Base-by-base conservation (phyloP, 2,797 vertebrate species). In the Avahi laniger region DNA sequence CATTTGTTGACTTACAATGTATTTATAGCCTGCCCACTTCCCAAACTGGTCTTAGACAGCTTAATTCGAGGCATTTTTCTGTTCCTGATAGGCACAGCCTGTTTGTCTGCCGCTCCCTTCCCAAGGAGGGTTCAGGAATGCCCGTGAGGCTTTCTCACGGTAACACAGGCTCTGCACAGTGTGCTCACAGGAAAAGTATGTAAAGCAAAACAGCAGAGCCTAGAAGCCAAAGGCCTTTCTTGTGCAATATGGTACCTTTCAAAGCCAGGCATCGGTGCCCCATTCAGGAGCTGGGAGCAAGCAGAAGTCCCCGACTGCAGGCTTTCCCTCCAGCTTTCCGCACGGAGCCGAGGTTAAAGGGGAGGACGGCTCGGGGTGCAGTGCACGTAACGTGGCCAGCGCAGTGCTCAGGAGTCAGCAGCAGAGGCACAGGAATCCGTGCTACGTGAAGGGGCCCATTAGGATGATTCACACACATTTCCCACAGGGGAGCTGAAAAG, bases 181-280 rank as follows among this genome's bases (percentile, higher is more conserved):
- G 83, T 65, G 88, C 91, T 97, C 97, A 85, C 13, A 33, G 86
- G 95, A 93, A 93, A 96, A 92, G 94, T 75, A 91, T 94, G 83
- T 59, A 85, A 50, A 91, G 59, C 70, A 67, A 89, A 90, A 75
- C 48, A n/a, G 84, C 78, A 72, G 12, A 7, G 70, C 61, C 43
- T 38, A 57, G 75, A 72, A 86, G 88, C 86, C 75, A 80, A 91
- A 79, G 46, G 89, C 87, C 54, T 63, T 61, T 85, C 15, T 38
- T 12, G n/a, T 14, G 38, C 30, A 54, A 67, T 11, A 11, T 0
- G 15, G 67, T 12, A 13, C 82, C 83, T 95, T 80, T 65, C 69
- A 69, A 92, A n/a, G 73, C 41, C 73, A 90, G 88, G 81, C 38
- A 20, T 54, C 41, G 0, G 1, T 50, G 75, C 0, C 43, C 73